These are phyloP conservation scores for Tribolium castaneum DNA, from an alignment of 1,140 invertebrate species.

Conservation along the genomic window DNA sequence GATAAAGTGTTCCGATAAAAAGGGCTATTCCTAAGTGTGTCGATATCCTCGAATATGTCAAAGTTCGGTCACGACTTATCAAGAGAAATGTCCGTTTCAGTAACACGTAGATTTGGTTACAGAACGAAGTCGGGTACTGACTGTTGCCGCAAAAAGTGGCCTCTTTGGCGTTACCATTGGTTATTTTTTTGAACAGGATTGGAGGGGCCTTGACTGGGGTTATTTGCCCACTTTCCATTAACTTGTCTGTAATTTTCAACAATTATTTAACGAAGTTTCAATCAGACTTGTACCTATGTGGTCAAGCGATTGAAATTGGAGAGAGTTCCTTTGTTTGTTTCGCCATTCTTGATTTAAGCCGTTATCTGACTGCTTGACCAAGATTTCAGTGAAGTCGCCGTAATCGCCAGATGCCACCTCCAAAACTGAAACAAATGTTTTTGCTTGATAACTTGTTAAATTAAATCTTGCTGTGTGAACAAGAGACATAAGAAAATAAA, in stretches of 20 bases:
- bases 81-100: constrained; percentile 73
- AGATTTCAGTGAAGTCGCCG: constrained; percentile 70
- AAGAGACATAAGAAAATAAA: too few species aligned
- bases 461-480: too few species aligned
- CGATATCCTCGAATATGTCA: constrained; percentile 79
- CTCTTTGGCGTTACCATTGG: constrained; percentile 34
- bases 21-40: constrained; percentile 83
- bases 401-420: constrained; percentile 87
- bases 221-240: constrained; percentile 62
- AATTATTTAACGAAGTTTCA: neutral
- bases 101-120: constrained; percentile 74
- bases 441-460: neutral
- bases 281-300: constrained; percentile 54
- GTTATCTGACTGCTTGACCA: constrained; percentile 75
- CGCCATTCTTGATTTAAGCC: constrained; percentile 74
- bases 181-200: constrained; percentile 44
- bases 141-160: constrained; percentile 25
- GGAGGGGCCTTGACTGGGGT: constrained; percentile 66
- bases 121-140: constrained; percentile 71
- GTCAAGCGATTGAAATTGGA: constrained; percentile 58
- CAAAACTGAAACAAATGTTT: constrained; percentile 73
- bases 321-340: constrained; percentile 58
- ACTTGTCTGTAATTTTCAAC: constrained; percentile 57
- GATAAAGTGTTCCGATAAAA: constrained; percentile 83
- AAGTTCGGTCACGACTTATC: constrained; percentile 69